Percentiles rank a stretch among this genome's conserved stretches.
Conservation (phyloP, 2,797 vertebrate genomes). For the Centroberyx gerrardi region DNA sequence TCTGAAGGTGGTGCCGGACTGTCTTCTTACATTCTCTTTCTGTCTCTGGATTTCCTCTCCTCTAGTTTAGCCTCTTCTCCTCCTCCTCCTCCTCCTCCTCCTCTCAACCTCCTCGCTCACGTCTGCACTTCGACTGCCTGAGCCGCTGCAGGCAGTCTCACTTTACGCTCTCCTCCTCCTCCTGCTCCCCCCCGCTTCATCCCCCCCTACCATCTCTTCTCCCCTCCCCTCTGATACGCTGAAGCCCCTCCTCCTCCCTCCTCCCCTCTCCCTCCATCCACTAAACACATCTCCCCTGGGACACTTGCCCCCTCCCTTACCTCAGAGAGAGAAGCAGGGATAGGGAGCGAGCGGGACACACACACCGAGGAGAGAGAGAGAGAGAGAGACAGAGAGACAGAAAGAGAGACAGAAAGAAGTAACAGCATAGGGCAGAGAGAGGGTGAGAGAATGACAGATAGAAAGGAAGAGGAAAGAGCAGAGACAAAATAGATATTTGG, state of each 20-base stretch:
- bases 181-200: slow-evolving; percentile 50
- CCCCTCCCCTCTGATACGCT: slow-evolving; percentile 69
- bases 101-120: slow-evolving; percentile 68
- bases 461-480: slow-evolving; percentile 32
- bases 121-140: slow-evolving; percentile 77
- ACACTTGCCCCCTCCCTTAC: slow-evolving; percentile 67
- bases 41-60: slow-evolving; percentile 49
- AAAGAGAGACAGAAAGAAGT: slow-evolving; percentile 55
- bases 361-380: slow-evolving; percentile 5
- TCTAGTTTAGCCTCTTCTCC: slow-evolving; percentile 51
- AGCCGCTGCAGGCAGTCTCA: slow-evolving; percentile 81
- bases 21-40: slow-evolving; percentile 77
- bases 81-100: slow-evolving; percentile 61
- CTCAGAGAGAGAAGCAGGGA: slow-evolving; percentile 40
- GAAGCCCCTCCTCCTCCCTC: slow-evolving; percentile 64
- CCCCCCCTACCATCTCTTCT: slow-evolving; percentile 62
- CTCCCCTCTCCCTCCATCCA: slow-evolving; percentile 64
- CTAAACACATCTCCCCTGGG: slow-evolving; percentile 74
- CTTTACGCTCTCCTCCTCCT: slow-evolving; percentile 74
- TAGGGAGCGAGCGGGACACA: slow-evolving; percentile 15
- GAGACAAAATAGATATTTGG: slow-evolving; percentile 50
- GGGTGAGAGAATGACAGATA: slow-evolving; percentile 24
- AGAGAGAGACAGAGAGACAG: slow-evolving; percentile 28
- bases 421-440: slow-evolving; percentile 18
- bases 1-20: slow-evolving; percentile 47